Evolutionary conservation across 2,888 invertebrate species (phyloP), one percentile per base, ranked within the genome.

Genomic region (Dynastes grantii): DNA sequence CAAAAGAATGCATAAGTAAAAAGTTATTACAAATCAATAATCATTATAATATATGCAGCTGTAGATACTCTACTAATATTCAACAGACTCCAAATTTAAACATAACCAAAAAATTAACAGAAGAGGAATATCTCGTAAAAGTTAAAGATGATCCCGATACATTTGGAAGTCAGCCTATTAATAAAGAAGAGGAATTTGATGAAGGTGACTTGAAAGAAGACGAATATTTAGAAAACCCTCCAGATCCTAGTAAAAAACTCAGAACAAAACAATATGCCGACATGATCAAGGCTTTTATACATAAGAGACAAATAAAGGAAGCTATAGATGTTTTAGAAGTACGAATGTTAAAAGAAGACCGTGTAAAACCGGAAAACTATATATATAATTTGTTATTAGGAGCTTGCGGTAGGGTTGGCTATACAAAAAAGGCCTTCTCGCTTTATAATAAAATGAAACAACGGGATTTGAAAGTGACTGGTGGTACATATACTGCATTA

Each of bases 401-500:
- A 79, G 95, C 93, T 8, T 96, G 96, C 88, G 97, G 96, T 2
- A 90, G 93, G 83, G 94, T 93, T 0, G 98, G 98, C 0, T 95
- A 96, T 85, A 92, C 96, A 1, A 93, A 95, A 84, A 96, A 95
- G 88, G 96, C 97, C 1, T 97, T 97, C 86, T 92, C 92, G 83
- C 90, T 98, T 1, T 97, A 92, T 85, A 95, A 94, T 84, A 92
- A 94, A 87, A 96, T 98, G 96, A 96, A 95, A 85, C 92, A 93
- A 85, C 90, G 94, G 61, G 93, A 92, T 0, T 86, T 97, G 0
- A 90, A 90, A 81, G 92, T 93, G 0, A 93, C 93, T 37, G 92
- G 91, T 0, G 93, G 94, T 22, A 94, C 95, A 0, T 97, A 96
- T 85, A 97, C 97, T 0, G 94, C 95, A 79, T 90, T 98, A 40